A percentile compares a stretch with the other conserved stretches of the same genome.
Evolutionary conservation across 2,888 invertebrate genomes (phyloP).

Genomic region (Leucozona laternaria): DNA sequence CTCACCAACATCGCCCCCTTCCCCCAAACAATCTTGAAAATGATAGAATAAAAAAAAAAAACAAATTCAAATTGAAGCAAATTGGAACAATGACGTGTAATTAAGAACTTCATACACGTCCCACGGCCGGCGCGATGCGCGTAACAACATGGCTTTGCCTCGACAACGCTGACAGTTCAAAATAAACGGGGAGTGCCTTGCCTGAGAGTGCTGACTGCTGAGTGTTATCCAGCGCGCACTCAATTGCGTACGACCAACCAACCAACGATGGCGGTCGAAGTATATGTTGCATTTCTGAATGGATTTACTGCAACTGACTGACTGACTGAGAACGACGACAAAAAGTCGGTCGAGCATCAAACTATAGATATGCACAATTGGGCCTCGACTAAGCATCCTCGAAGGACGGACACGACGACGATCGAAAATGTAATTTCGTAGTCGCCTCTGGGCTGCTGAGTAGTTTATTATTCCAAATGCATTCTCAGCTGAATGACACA

Average conservation of each 20-base stretch:
- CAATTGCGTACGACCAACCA: constrained; percentile 62
- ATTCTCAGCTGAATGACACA: constrained; percentile 25
- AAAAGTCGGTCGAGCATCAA: constrained; percentile 21
- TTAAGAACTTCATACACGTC: constrained; percentile 74
- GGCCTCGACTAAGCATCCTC: constrained; percentile 49
- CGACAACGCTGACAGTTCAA: constrained; percentile 24
- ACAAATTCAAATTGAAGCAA: constrained; percentile 72
- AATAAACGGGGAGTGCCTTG: constrained; percentile 19
- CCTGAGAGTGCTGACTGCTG: not conserved
- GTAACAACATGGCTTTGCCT: constrained; percentile 24
- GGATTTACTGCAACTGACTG: constrained; percentile 30
- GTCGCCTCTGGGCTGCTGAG: constrained; percentile 44
- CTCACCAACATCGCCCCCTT: not conserved
- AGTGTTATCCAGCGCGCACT: constrained; percentile 37
- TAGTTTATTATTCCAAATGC: constrained; percentile 69
- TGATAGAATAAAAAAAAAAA: constrained; percentile 19
- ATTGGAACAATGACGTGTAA: constrained; percentile 75
- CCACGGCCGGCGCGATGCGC: constrained; percentile 9
- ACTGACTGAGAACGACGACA: constrained; percentile 4
- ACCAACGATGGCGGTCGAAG: constrained; percentile 31
- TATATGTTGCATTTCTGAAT: constrained; percentile 48
- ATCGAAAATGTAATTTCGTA: constrained; percentile 48
- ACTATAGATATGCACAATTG: constrained; percentile 47
- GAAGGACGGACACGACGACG: constrained; percentile 31
- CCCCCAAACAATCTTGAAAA: constrained; percentile 26